phyloP scores from a whole-genome alignment of 2,888 invertebrate genomes.

The Volucella zonaria region DNA sequence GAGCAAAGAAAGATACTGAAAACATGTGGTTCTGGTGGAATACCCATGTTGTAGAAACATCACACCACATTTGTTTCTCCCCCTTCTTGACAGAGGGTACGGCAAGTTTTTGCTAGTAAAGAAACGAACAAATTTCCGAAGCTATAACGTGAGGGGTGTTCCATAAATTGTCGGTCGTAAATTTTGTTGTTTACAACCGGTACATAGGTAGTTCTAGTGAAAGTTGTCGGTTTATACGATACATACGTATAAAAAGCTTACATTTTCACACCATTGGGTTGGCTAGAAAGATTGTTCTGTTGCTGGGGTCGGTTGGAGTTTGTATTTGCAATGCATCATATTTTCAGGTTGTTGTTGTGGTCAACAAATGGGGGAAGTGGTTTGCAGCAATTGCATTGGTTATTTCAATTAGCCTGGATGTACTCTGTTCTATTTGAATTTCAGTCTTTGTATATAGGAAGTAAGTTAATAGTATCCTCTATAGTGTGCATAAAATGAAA shows the following conservation, averaged over 20 bases:
- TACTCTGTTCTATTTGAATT: conserved; percentile 8
- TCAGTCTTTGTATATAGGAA: no score
- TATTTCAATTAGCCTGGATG: conserved; percentile 58
- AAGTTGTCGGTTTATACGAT: conserved; percentile 42
- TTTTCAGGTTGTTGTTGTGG: conserved; percentile 51
- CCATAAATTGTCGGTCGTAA: conserved; percentile 71
- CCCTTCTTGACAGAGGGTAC: conserved; percentile 24
- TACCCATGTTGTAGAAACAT: conserved; percentile 39
- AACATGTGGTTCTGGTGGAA: conserved; percentile 42
- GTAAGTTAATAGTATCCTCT: no score
- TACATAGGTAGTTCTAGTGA: conserved; percentile 35
- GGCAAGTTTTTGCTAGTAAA: conserved; percentile 58
- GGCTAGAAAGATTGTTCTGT: neutral
- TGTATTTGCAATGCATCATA: conserved; percentile 33
- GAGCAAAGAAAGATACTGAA: conserved; percentile 15
- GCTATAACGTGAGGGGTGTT: conserved; percentile 67
- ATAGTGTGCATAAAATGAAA: no score
- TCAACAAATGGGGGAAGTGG: conserved; percentile 21
- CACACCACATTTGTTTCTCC: conserved; percentile 8
- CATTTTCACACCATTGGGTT: conserved; percentile 48
- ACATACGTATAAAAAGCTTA: conserved; percentile 59
- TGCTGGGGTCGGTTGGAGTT: conserved; percentile 18
- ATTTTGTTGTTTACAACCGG: conserved; percentile 67
- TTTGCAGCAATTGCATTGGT: conserved; percentile 58
- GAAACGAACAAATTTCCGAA: conserved; percentile 60